These are phyloP conservation scores for Meriones psammophilus DNA, from an alignment of 2,797 vertebrate genomes.

Conservation along the genomic window DNA sequence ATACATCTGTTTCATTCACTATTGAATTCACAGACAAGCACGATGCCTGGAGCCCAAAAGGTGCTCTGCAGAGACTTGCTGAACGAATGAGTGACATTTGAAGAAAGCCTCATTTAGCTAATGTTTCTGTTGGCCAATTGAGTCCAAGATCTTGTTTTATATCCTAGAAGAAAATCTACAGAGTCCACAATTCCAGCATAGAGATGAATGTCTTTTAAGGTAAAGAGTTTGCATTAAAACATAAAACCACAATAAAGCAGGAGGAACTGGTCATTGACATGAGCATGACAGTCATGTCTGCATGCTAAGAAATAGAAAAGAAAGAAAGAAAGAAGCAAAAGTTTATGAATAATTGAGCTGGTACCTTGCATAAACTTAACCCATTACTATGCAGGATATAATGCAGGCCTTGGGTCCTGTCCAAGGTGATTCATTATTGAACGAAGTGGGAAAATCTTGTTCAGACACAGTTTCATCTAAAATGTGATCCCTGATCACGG, in stretches of 20 bases:
- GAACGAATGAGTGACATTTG: constrained; percentile 72
- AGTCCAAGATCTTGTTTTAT: constrained; percentile 52
- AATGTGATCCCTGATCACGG: background rate
- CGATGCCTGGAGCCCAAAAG: background rate
- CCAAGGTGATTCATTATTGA: constrained; percentile 58
- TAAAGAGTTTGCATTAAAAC: constrained; percentile 59
- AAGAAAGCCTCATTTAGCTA: constrained; percentile 72
- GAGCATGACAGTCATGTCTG: constrained; percentile 42
- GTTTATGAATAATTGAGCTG: constrained; percentile 15
- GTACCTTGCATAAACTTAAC: constrained; percentile 52
- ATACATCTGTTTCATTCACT: background rate
- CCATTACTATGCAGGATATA: constrained; percentile 46
- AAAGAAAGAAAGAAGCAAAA: constrained; percentile 53
- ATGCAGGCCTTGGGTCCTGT: constrained; percentile 43
- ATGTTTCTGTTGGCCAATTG: constrained; percentile 53
- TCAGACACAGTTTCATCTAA: constrained; percentile 63
- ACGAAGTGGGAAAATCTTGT: constrained; percentile 57
- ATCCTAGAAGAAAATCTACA: constrained; percentile 36
- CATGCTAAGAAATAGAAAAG: constrained; percentile 45
- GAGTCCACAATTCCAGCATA: constrained; percentile 4
- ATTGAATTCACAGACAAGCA: constrained; percentile 11
- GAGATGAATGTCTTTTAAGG: constrained; percentile 40
- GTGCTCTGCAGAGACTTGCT: constrained; percentile 59
- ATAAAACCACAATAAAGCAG: constrained; percentile 52
- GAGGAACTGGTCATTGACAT: background rate